Conservation (phyloP, 2,113 vertebrate species). For the Poecile atricapillus region DNA sequence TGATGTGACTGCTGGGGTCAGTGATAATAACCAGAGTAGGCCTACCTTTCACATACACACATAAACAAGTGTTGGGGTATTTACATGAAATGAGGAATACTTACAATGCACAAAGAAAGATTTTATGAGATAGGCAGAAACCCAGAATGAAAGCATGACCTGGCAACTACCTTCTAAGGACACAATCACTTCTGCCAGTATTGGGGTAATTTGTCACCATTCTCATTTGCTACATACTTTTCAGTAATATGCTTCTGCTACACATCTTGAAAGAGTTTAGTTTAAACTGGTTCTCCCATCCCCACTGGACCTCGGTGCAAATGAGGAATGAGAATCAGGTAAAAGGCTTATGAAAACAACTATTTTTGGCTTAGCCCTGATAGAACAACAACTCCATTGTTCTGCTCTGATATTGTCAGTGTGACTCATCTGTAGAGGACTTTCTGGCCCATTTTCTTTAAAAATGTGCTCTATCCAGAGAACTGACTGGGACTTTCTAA, state of each 20-base stretch:
- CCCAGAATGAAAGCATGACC: background rate
- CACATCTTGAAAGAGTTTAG: background rate
- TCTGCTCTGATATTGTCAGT: background rate
- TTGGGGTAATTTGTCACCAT: background rate
- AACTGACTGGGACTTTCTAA: constrained; percentile 2
- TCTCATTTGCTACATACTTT: background rate
- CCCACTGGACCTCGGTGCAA: background rate
- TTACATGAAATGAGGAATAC: background rate
- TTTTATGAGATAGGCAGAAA: background rate
- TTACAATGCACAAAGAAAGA: background rate
- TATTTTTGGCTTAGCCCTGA: constrained; percentile 24
- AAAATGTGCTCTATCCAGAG: constrained; percentile 2
- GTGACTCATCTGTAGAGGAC: constrained; percentile 42
- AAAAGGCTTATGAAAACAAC: constrained; percentile 48
- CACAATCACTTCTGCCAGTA: background rate
- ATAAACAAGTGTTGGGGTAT: background rate
- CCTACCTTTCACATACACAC: background rate
- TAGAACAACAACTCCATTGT: background rate
- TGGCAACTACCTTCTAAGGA: background rate
- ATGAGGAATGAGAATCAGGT: constrained; percentile 6
- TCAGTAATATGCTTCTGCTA: background rate
- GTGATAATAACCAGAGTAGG: background rate
- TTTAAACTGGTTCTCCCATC: background rate
- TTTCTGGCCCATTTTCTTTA: constrained; percentile 40
- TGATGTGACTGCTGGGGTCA: background rate